These are phyloP conservation scores for Lamellibrachia satsuma DNA, from an alignment of 2,888 invertebrate genomes.

Conservation along the genomic window DNA sequence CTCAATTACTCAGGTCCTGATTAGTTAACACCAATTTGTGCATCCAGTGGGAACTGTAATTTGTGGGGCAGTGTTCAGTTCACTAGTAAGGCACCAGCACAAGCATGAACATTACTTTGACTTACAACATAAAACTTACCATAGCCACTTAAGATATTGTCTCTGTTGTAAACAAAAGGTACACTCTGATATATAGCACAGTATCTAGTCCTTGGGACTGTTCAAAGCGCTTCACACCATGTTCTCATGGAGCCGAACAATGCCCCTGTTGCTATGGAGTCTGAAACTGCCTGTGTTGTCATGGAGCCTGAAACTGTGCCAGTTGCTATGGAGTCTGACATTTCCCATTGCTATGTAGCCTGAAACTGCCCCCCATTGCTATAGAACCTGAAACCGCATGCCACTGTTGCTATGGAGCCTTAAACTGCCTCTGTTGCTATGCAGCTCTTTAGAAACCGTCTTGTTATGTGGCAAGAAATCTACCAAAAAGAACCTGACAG, in stretches of 20 bases:
- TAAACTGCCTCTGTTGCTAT: neutral
- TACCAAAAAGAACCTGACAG: no score
- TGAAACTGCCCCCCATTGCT: neutral
- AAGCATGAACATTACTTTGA: no score
- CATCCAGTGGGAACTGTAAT: no score
- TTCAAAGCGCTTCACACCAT: neutral
- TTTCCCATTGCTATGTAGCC: neutral
- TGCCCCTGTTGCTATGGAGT: no score
- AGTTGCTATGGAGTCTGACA: neutral
- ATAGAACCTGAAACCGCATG: neutral
- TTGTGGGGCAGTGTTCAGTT: no score
- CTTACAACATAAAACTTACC: no score
- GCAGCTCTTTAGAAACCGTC: neutral
- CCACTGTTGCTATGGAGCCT: neutral
- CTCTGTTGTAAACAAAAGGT: neutral
- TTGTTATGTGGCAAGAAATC: neutral
- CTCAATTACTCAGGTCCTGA: no score
- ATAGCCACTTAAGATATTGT: neutral
- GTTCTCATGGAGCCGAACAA: neutral
- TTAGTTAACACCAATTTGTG: no score
- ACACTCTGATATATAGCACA: neutral
- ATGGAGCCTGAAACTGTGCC: neutral
- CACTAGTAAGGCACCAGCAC: no score
- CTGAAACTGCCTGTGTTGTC: neutral
- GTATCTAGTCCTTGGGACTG: neutral